Evolutionary conservation across 1,140 invertebrate species (phyloP), one percentile per base, ranked within the genome.

Genomic region (Brachionus manjavacas): DNA sequence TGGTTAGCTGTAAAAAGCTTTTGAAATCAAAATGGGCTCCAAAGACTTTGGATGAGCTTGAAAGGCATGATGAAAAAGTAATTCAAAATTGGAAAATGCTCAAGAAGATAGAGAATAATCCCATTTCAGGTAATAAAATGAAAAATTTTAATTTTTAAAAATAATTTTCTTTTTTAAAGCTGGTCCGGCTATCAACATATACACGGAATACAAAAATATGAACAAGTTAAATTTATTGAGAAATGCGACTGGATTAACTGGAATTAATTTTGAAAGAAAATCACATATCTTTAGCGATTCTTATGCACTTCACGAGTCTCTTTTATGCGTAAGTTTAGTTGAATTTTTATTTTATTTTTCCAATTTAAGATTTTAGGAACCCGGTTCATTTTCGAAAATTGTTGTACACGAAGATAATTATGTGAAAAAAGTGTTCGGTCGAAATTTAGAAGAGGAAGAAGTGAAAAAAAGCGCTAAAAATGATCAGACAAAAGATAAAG

Each of bases 1-100:
- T 92, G 92, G 49, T 89, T 16, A 86, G 87, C n/a, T 85, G 87
- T 8, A 84, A 84, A 11, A 79, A 80, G 81, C 43, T 88, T 7
- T 84, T 88, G 2, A 86, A 86, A 76, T 87, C 86, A 60, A 85
- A 46, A 66, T 87, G 84, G 78, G 43, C 55, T 31, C 85, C 84
- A 64, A 60, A 20, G 11, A 84, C 85, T 31, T 25, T 86, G 28
- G 76, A 85, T 31, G 86, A 87, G 52, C 84, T 88, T 14, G 60
- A 66, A 3, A 86, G 85, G 66, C 87, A 88, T 85, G 86, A 88
- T 55, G 79, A 70, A 28, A 85, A 84, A 41, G 87, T 87, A n/a
- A 64, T 85, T 35, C 85, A 85, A 66, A 85, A 85, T 74, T 88
- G 86, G 86, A 43, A 81, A 66, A 55, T 64, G 72, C 83, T 87